Conservation (phyloP, 2,113 vertebrate species). For the Sisor rabdophorus region DNA sequence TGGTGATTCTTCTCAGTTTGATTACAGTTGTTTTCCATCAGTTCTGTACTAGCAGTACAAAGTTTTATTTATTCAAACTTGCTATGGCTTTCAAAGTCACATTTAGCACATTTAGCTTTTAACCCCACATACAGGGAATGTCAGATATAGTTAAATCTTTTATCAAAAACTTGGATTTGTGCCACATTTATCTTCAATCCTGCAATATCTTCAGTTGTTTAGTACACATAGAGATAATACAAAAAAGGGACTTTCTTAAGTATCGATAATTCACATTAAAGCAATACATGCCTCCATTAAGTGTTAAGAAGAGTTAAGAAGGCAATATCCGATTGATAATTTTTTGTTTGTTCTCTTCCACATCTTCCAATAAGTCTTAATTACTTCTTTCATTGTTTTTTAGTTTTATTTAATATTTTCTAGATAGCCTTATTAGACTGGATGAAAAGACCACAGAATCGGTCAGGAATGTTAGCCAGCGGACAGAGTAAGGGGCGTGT, state of each 20-base stretch:
- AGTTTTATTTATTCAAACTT: constrained; percentile 34
- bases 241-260: constrained; percentile 8
- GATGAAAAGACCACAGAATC: constrained; percentile 17
- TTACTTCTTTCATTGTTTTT: constrained; percentile 6
- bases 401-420: constrained; percentile 30
- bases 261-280: constrained; percentile 24
- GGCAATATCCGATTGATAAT: constrained; percentile 1
- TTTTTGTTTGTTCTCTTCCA: background rate
- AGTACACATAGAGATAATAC: constrained; percentile 7
- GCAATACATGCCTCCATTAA: background rate
- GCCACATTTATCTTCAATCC: background rate
- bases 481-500: constrained; percentile 35
- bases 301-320: background rate
- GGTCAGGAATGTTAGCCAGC: constrained; percentile 31
- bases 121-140: background rate
- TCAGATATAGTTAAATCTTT: background rate
- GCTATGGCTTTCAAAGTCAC: constrained; percentile 2
- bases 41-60: constrained; percentile 5
- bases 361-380: constrained; percentile 26
- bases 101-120: background rate
- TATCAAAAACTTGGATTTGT: background rate
- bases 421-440: constrained; percentile 2
- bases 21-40: background rate
- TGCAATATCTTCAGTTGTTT: constrained; percentile 7
- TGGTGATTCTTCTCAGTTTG: constrained; percentile 17